Base-by-base conservation (phyloP, 2,888 invertebrate genomes). In the Clistopyga incitator region DNA sequence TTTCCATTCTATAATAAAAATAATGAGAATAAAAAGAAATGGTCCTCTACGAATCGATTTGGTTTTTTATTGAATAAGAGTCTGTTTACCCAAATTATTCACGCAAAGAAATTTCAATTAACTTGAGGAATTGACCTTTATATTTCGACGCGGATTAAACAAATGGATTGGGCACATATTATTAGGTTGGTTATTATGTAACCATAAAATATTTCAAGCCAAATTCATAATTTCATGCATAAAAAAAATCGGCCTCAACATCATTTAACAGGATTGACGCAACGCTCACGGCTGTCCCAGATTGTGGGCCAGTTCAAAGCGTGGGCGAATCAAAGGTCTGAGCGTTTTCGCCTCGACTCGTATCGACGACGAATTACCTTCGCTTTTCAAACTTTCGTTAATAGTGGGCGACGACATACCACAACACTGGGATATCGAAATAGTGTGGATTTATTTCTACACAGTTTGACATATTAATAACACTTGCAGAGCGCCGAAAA, bases 311-410 rank as follows among this genome's bases (percentile, higher is more conserved):
- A 29, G 42, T 18, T 56, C 56, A 68, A 78, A 42, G 52, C 67
- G 67, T 78, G 81, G 77, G 81, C 77, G 81, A 68, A 68, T 72
- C 25, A 82, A 78, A 72, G 59, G 72, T 78, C 81, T 68, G 59
- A 71, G 59, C 10, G 54, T 23, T 54, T 54, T 54, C 61, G 80
- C 54, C 70, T 76, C 38, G 38, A 42, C 18, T 75, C 23, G 23
- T 54, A 71, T 25, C 38, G 29, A 50, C 59, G 29, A 59, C 25
- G 10, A 47, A 45, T 50, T 67, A 77, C 72, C 81, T 72, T 78
- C 20, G 65, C 52, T 78, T 82, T 82, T 82, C 72, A 25, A 72
- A 61, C 67, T 78, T 72, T 82, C 81, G 72, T 61, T 52, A 20
- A 25, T 42, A 54, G 77, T 81, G 65, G 77, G 76, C 71, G 76